phyloP scores from a whole-genome alignment of 2,888 invertebrate genomes.

The Lysandra bellargus region DNA sequence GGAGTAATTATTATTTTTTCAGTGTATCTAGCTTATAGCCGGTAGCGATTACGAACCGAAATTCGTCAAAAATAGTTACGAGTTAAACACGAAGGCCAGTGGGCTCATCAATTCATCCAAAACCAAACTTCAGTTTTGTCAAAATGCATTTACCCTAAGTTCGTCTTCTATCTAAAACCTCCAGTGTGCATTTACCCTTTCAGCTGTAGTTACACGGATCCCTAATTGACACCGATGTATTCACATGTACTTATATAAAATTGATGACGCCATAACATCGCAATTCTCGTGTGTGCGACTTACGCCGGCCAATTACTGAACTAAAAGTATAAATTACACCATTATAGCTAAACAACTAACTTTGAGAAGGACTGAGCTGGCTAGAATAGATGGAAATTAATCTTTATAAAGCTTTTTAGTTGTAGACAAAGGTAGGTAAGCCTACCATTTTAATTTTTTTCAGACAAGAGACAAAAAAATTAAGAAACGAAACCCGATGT shows the following conservation, averaged over 20 bases:
- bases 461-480: conserved; percentile 39
- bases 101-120: too few relatives aligned
- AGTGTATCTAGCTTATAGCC: too few relatives aligned
- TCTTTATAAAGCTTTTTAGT: conserved; percentile 19
- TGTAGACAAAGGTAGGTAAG: background rate
- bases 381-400: background rate
- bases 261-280: conserved; percentile 47
- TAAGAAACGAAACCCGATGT: conserved; percentile 50
- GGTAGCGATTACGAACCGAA: too few relatives aligned
- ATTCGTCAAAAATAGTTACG: too few relatives aligned
- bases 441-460: conserved; percentile 10
- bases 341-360: background rate
- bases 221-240: background rate
- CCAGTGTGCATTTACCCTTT: background rate
- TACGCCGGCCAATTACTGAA: conserved; percentile 33
- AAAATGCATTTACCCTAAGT: too few relatives aligned
- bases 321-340: conserved; percentile 12
- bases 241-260: conserved; percentile 44
- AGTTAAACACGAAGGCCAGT: too few relatives aligned
- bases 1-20: too few relatives aligned
- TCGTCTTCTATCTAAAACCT: too few relatives aligned
- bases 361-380: background rate
- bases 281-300: conserved; percentile 35
- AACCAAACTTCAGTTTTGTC: background rate
- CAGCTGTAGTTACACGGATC: conserved; percentile 14